These are phyloP conservation scores for Leptodactylus fuscus DNA, from an alignment of 2,113 vertebrate genomes.

Conservation along the genomic window DNA sequence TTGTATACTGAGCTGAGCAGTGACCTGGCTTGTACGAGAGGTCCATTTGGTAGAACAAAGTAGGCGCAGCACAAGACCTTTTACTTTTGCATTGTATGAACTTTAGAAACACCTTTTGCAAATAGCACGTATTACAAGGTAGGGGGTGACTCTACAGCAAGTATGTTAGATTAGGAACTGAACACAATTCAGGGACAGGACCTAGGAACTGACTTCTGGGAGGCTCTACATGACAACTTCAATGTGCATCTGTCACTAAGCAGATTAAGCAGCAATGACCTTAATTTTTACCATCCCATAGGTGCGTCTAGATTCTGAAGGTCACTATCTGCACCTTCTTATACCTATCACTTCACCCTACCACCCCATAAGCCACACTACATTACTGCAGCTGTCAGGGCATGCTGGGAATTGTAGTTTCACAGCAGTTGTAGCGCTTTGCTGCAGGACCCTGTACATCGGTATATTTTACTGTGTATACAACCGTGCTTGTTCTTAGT, in stretches of 20 bases:
- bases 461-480: background rate
- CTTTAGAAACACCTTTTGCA: background rate
- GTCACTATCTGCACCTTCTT: too few relatives aligned
- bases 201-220: too few relatives aligned
- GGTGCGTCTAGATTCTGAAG: background rate
- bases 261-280: background rate
- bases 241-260: background rate
- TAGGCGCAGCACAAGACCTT: background rate
- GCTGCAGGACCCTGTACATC: background rate
- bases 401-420: background rate
- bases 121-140: background rate
- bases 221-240: background rate
- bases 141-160: background rate
- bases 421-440: background rate
- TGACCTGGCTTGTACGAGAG: background rate
- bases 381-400: background rate
- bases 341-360: too few relatives aligned
- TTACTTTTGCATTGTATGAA: background rate
- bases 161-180: background rate
- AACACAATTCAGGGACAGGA: background rate
- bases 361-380: too few relatives aligned
- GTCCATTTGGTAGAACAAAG: background rate
- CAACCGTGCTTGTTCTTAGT: background rate
- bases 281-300: background rate
- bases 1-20: background rate